Evolutionary conservation across 2,888 invertebrate genomes (phyloP).

Genomic region (Mythimna vitellina): DNA sequence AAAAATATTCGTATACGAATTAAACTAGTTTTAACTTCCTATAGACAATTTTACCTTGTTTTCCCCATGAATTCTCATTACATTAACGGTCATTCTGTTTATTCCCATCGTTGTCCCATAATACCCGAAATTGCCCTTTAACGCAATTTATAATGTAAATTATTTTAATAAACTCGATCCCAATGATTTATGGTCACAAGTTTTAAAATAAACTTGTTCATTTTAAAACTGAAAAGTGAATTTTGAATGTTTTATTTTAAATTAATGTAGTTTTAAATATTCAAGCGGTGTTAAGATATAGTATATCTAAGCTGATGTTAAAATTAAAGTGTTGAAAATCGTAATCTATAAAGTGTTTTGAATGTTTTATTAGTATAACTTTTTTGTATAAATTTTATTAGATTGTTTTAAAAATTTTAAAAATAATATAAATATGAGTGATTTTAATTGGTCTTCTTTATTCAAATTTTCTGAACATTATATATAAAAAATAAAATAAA

Average conservation of each 20-base stretch:
- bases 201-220: slow-evolving; percentile 64
- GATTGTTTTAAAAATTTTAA: neutral
- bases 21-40: neutral
- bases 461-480: neutral
- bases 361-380: neutral
- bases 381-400: neutral
- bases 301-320: slow-evolving; percentile 6
- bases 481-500: too few relatives aligned
- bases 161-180: slow-evolving; percentile 76
- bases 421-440: neutral
- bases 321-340: slow-evolving; percentile 9
- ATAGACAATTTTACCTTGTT: neutral
- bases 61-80: slow-evolving; percentile 34
- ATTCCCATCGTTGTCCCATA: slow-evolving; percentile 54
- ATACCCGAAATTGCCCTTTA: slow-evolving; percentile 67
- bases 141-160: slow-evolving; percentile 72
- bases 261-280: slow-evolving; percentile 44
- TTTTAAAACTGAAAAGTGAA: slow-evolving; percentile 60
- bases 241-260: slow-evolving; percentile 37
- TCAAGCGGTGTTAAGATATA: slow-evolving; percentile 11
- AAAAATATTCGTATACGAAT: too few relatives aligned
- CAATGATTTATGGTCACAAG: slow-evolving; percentile 72
- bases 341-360: neutral
- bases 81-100: slow-evolving; percentile 40
- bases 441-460: slow-evolving; percentile 9